Conservation (phyloP, 2,113 vertebrate species). For the Orycteropus afer region DNA sequence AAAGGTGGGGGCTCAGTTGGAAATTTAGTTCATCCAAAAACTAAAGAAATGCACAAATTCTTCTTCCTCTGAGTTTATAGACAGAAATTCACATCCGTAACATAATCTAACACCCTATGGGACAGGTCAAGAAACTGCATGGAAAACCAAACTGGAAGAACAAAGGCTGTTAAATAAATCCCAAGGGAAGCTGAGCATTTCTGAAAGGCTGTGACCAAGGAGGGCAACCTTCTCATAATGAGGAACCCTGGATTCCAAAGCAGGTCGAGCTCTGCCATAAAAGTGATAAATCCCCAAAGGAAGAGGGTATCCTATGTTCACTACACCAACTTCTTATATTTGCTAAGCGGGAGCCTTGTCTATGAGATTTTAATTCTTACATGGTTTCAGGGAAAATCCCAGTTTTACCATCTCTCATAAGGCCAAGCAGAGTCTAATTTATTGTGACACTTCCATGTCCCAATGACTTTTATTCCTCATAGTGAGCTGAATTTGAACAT, state of each 20-base stretch:
- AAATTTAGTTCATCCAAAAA: not conserved
- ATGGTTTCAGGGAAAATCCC: slow-evolving; percentile 37
- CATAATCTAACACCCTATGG: not conserved
- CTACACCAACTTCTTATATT: not conserved
- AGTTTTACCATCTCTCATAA: slow-evolving; percentile 48
- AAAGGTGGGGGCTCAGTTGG: not conserved
- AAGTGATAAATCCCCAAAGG: not conserved
- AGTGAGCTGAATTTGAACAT: slow-evolving; percentile 40
- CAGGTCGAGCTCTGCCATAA: not conserved
- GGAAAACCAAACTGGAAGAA: not conserved
- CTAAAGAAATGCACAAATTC: not conserved
- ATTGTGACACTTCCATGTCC: slow-evolving; percentile 55
- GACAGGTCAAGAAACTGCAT: not conserved
- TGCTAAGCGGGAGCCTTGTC: not conserved
- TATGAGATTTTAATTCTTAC: not conserved
- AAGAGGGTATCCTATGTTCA: not conserved
- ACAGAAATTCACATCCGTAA: not conserved
- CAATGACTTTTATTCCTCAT: slow-evolving; percentile 55
- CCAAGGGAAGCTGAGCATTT: not conserved
- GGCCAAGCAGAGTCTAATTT: slow-evolving; percentile 54
- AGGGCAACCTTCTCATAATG: not conserved
- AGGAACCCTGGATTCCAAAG: not conserved
- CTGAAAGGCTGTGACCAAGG: not conserved
- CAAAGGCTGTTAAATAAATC: not conserved
- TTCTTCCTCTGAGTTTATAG: not conserved